Conservation (phyloP, 2,113 vertebrate genomes). For the Isurus oxyrinchus region DNA sequence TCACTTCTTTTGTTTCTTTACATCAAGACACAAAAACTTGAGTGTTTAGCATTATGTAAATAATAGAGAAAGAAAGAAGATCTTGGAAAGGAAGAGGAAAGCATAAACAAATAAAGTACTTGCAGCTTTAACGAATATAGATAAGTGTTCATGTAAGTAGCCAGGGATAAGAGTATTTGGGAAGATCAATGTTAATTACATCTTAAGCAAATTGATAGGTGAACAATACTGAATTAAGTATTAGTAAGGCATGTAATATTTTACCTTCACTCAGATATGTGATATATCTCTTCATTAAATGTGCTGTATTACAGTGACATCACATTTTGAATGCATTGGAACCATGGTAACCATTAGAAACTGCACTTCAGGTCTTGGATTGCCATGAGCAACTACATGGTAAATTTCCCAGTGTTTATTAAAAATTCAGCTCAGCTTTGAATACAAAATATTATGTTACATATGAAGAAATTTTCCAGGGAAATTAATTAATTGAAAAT, state of each 20-base stretch:
- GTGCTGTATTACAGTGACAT: background rate
- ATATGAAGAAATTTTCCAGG: background rate
- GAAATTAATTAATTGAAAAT: background rate
- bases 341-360: background rate
- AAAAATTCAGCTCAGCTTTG: background rate
- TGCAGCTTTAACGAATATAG: background rate
- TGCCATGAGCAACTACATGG: background rate
- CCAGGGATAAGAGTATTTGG: background rate
- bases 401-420: background rate
- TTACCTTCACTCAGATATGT: background rate
- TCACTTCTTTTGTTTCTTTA: no score
- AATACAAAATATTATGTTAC: background rate
- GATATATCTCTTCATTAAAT: background rate
- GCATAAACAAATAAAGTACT: background rate
- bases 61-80: no score
- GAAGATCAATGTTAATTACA: background rate
- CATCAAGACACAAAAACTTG: no score
- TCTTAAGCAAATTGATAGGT: background rate
- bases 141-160: background rate
- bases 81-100: background rate
- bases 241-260: background rate
- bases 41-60: no score
- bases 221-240: background rate
- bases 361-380: background rate
- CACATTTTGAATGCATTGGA: background rate